Evolutionary conservation across 2,113 vertebrate genomes (phyloP).

Genomic region (Symphodus melops): DNA sequence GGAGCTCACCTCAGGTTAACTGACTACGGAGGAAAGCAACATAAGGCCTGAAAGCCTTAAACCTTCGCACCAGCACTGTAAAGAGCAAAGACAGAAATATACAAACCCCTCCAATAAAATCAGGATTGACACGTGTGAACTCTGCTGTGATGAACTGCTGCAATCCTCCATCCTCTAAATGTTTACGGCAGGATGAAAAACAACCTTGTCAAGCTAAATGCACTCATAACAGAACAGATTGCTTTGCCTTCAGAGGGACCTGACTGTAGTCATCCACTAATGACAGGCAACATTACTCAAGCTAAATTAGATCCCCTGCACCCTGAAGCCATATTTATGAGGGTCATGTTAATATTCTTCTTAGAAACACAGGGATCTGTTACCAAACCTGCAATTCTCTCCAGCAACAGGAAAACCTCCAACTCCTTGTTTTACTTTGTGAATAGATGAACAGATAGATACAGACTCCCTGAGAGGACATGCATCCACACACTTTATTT

Average conservation of each 20-base stretch:
- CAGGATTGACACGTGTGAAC: conserved; percentile 40
- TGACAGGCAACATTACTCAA: conserved; percentile 78
- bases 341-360: conserved; percentile 71
- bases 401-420: no score
- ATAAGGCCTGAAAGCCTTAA: neutral
- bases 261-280: conserved; percentile 69
- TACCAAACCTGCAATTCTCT: neutral
- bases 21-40: neutral
- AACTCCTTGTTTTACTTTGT: no score
- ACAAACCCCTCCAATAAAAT: conserved; percentile 28
- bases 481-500: no score
- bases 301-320: conserved; percentile 73
- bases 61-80: neutral
- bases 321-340: conserved; percentile 69
- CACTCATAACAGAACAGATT: conserved; percentile 65
- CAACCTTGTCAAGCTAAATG: conserved; percentile 78
- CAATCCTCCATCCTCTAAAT: conserved; percentile 34
- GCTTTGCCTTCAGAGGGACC: conserved; percentile 64
- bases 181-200: conserved; percentile 62
- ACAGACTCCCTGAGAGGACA: no score
- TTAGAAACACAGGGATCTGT: conserved; percentile 37
- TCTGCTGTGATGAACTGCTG: conserved; percentile 54
- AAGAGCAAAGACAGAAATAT: conserved; percentile 2
- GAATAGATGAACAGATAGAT: no score
- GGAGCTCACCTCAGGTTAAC: neutral